Conservation (phyloP, 2,113 vertebrate species). For the Cephalopterus ornatus region DNA sequence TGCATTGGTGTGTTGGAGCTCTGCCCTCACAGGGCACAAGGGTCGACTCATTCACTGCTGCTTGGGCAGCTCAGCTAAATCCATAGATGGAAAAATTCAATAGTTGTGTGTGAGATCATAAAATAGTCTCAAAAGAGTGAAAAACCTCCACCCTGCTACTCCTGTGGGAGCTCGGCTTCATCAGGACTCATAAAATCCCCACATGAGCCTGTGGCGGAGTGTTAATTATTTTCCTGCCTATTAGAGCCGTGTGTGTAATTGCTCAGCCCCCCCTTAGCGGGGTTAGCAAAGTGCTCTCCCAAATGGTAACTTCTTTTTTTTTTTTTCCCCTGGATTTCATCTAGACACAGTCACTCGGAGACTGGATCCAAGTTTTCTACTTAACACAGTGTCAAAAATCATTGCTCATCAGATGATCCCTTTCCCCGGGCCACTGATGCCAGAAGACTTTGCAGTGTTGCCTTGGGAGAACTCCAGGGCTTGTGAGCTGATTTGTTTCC, state of each 20-base stretch:
- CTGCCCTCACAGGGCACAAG: not conserved
- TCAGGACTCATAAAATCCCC: not conserved
- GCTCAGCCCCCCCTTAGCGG: not conserved
- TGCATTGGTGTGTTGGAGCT: fast-evolving
- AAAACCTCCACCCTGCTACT: not conserved
- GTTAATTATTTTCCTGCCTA: constrained; percentile 16
- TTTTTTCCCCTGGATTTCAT: not conserved
- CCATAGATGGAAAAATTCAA: not conserved
- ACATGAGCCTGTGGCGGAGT: not conserved
- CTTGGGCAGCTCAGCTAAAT: not conserved
- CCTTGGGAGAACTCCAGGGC: not conserved
- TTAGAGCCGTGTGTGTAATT: not conserved
- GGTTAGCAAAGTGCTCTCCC: not conserved
- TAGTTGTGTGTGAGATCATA: not conserved
- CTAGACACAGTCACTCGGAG: not conserved
- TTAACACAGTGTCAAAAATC: not conserved
- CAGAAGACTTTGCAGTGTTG: not conserved
- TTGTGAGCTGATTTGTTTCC: not conserved
- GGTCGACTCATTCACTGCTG: not conserved
- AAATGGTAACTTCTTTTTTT: not conserved
- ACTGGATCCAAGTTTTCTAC: not conserved
- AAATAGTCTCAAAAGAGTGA: not conserved
- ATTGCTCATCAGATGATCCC: not conserved
- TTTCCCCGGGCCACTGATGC: not conserved
- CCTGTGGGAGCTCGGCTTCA: not conserved